phyloP scores from a whole-genome alignment of 2,888 invertebrate genomes.

The Dusona sp. region DNA sequence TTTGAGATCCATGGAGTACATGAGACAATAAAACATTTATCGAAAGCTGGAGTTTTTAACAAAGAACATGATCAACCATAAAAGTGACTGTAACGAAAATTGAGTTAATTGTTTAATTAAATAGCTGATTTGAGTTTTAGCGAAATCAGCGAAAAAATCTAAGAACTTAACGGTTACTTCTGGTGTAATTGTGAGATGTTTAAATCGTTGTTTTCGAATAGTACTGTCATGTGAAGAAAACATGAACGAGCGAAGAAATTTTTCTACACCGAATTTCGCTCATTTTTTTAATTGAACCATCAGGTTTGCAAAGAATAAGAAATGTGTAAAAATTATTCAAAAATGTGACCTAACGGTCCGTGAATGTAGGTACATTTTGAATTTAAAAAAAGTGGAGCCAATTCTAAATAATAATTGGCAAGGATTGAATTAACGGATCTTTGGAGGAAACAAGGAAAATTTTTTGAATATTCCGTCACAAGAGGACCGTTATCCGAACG shows the following conservation, averaged over 20 bases:
- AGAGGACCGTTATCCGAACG: slow-evolving; percentile 28
- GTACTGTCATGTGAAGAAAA: neutral
- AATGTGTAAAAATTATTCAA: neutral
- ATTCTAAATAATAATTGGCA: neutral
- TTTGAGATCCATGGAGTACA: no score
- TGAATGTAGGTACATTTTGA: neutral
- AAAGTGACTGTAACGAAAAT: no score
- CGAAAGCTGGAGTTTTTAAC: no score
- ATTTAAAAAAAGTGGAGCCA: neutral
- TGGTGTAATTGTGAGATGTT: no score
- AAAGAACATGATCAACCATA: no score
- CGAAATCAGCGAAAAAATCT: no score
- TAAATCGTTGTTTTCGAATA: no score
- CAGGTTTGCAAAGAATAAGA: neutral
- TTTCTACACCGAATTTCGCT: no score
- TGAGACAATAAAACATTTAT: no score
- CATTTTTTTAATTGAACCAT: neutral
- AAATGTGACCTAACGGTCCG: neutral
- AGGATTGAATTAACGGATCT: neutral
- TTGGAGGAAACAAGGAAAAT: slow-evolving; percentile 11
- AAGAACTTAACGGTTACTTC: no score
- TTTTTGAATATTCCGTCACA: slow-evolving; percentile 7
- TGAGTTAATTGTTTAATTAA: no score
- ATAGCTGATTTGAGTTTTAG: no score
- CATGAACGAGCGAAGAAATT: neutral